Base-by-base conservation (phyloP, 2,888 invertebrate genomes). In the Brachyptera risi region DNA sequence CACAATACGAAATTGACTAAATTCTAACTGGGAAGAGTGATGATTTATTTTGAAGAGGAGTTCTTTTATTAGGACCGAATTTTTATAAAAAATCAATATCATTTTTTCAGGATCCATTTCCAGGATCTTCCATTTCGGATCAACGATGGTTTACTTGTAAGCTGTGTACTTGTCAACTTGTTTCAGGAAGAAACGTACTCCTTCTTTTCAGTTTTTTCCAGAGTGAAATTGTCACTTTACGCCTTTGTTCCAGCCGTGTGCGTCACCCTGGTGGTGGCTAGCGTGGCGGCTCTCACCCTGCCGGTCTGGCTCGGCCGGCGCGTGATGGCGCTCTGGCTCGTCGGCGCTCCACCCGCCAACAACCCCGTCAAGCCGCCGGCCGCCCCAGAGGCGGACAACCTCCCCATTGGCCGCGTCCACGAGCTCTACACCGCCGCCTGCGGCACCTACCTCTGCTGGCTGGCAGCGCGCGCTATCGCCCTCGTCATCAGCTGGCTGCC, bases 391-490 rank as follows among this genome's bases (percentile, higher is more conserved):
- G 37, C 40, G 9, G 13, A 70, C 68, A 67, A 42, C 56, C 5
- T 19, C 5, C 31, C 21, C 13, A 44, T 44, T 21, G 57, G 84
- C n/a, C 82, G 86, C 17, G 91, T 96, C 0, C 97, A 98, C 74
- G 98, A 98, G 76, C 77, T 98, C 3, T 98, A 99, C 74, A 97
- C 97, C 0, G 92, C 95, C 0, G 95, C 96, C 0, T 91, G 91
- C 72, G 88, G 98, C 3, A 87, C 95, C 66, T 99, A 98, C 77
- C 83, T 95, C 15, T 96, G 96, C 75, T 97, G 97, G 96, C 82
- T 96, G 64, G 77, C 85, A n/a, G 88, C 92, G 0, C 85, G 96
- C 35, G 90, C 90, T 15, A 80, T 89, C 19, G 87, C 90, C 7
- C 80, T 96, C 42, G 83, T 93, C 19, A 83, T 88, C 56, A 88